These are phyloP conservation scores for Dendrolimus pini DNA, from an alignment of 2,888 invertebrate genomes.

Conservation along the genomic window DNA sequence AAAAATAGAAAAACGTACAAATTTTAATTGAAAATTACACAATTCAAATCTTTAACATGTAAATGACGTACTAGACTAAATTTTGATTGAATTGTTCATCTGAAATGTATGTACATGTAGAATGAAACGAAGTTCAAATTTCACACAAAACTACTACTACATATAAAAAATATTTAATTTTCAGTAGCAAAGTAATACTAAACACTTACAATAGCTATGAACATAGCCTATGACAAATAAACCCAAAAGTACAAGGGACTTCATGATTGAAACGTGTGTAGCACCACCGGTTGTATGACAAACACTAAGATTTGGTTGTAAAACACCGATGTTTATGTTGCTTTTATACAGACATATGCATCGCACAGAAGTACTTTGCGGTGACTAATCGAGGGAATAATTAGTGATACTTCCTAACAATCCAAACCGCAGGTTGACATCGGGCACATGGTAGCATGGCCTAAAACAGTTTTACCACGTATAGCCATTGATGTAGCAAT, in stretches of 20 bases:
- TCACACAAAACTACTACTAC: no score
- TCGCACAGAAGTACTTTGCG: neutral
- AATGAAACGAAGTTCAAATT: no score
- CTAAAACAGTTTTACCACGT: no score
- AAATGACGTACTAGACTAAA: no score
- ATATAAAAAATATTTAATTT: neutral
- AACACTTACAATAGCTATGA: constrained; percentile 33
- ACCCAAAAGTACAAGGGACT: constrained; percentile 28
- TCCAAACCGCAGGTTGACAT: neutral
- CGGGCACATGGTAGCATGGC: neutral
- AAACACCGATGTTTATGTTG: constrained; percentile 12
- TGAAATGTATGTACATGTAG: no score
- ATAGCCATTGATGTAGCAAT: no score
- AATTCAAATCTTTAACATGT: no score
- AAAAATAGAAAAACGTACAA: no score
- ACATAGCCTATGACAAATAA: constrained; percentile 23
- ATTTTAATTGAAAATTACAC: no score
- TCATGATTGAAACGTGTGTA: constrained; percentile 31
- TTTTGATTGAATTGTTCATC: no score
- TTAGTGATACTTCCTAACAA: neutral
- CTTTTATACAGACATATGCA: constrained; percentile 3
- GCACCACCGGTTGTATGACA: constrained; percentile 9
- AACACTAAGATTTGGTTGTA: constrained; percentile 18
- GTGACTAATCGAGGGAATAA: constrained; percentile 5
- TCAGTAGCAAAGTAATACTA: neutral